Conservation (phyloP, 2,888 invertebrate genomes). For the Patella pellucida region DNA sequence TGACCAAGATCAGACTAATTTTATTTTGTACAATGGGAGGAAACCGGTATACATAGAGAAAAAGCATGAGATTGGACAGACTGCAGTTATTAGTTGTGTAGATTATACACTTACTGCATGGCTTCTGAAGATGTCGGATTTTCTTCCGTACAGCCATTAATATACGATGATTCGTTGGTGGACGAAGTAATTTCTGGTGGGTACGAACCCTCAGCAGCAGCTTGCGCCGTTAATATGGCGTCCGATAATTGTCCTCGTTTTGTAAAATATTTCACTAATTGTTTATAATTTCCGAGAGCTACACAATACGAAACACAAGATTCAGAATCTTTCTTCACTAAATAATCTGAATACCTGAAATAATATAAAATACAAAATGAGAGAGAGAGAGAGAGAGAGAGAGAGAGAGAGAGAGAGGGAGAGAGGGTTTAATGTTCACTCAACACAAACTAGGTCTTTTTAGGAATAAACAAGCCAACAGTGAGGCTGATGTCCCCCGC, state of each 20-base stretch:
- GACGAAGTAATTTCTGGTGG: constrained; percentile 12
- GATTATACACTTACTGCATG: constrained; percentile 17
- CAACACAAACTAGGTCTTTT: no score
- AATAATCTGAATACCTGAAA: constrained; percentile 61
- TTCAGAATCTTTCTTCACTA: constrained; percentile 64
- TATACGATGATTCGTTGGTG: constrained; percentile 9
- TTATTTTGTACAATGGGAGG: neutral
- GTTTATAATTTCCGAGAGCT: constrained; percentile 61
- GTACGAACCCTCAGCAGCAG: constrained; percentile 53
- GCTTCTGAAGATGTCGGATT: constrained; percentile 20
- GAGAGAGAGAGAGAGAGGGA: no score
- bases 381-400: no score
- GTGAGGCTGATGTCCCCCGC: no score
- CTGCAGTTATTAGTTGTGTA: neutral
- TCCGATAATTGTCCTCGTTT: constrained; percentile 60
- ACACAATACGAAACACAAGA: constrained; percentile 64
- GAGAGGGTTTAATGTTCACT: no score
- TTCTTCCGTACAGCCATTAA: constrained; percentile 23
- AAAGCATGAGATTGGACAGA: constrained; percentile 9
- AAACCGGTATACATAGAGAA: neutral
- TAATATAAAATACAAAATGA: neutral
- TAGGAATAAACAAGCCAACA: no score
- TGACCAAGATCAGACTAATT: no score
- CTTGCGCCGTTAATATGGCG: constrained; percentile 62
- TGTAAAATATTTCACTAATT: constrained; percentile 56